Percentiles rank a stretch among this genome's conserved stretches.
phyloP scores from a whole-genome alignment of 2,113 vertebrate genomes.

The Tyto alba region DNA sequence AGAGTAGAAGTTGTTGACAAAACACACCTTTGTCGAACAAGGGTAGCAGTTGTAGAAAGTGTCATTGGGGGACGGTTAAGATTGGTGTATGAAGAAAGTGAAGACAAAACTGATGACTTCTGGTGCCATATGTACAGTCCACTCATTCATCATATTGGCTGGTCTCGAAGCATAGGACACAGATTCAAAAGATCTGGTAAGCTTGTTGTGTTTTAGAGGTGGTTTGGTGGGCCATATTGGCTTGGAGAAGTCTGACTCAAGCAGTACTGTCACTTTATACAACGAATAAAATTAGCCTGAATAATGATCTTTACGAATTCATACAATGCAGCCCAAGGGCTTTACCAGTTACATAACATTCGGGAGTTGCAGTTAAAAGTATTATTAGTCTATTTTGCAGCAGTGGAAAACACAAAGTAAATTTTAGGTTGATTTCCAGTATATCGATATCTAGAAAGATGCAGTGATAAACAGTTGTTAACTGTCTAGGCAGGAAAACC shows the following conservation, averaged over 20 bases:
- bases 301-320: neutral
- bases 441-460: neutral
- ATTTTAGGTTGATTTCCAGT: neutral
- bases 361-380: neutral
- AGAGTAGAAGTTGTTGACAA: conserved; percentile 98
- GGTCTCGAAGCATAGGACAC: conserved; percentile 97
- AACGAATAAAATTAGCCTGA: neutral
- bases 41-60: conserved; percentile 92
- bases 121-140: conserved; percentile 99
- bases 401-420: neutral
- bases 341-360: neutral
- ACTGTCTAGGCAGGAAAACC: neutral
- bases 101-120: conserved; percentile 94
- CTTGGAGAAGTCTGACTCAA: neutral
- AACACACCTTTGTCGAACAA: conserved; percentile 92
- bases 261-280: neutral
- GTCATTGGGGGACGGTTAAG: conserved; percentile 91
- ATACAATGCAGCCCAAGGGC: rapidly evolving
- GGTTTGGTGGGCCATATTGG: neutral
- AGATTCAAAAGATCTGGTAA: conserved; percentile 96
- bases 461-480: neutral
- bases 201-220: neutral
- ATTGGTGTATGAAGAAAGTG: conserved; percentile 93
- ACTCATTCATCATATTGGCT: conserved; percentile 93
- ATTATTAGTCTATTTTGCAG: neutral